These are phyloP conservation scores for Hyposoter didymator DNA, from an alignment of 2,888 invertebrate genomes.

Conservation along the genomic window DNA sequence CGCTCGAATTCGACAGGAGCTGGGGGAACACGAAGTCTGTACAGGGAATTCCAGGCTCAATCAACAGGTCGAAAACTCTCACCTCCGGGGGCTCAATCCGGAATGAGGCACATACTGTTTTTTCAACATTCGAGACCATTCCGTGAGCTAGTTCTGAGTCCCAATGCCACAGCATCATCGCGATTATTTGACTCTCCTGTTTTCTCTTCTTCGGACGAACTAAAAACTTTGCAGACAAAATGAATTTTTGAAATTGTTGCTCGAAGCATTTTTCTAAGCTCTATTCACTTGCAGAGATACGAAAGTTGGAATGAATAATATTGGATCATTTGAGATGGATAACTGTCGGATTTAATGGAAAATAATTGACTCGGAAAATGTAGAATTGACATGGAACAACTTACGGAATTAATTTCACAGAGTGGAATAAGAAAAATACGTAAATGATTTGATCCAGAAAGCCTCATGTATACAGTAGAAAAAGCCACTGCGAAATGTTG, in stretches of 20 bases:
- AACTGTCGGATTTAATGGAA: not conserved
- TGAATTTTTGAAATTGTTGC: not conserved
- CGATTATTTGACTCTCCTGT: not conserved
- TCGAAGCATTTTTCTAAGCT: not conserved
- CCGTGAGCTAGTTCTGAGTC: not conserved
- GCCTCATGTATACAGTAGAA: not conserved
- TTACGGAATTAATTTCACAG: not conserved
- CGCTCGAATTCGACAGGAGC: constrained; percentile 12
- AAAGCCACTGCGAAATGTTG: constrained; percentile 22
- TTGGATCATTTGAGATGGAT: not conserved
- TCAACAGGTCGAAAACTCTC: constrained; percentile 4
- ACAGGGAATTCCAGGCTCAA: constrained; percentile 6
- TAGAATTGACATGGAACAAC: not conserved
- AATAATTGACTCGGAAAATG: not conserved
- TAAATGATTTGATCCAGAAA: not conserved
- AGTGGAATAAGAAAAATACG: not conserved
- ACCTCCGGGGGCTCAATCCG: not conserved
- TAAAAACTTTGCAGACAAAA: not conserved
- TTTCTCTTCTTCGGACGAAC: not conserved
- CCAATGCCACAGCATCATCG: not conserved
- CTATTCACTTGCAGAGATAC: not conserved
- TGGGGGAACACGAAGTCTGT: not conserved
- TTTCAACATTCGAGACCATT: not conserved
- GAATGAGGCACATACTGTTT: not conserved
- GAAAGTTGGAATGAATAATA: too few relatives aligned